Evolutionary conservation across 2,797 vertebrate genomes (phyloP).

Genomic region (Mycteria americana): DNA sequence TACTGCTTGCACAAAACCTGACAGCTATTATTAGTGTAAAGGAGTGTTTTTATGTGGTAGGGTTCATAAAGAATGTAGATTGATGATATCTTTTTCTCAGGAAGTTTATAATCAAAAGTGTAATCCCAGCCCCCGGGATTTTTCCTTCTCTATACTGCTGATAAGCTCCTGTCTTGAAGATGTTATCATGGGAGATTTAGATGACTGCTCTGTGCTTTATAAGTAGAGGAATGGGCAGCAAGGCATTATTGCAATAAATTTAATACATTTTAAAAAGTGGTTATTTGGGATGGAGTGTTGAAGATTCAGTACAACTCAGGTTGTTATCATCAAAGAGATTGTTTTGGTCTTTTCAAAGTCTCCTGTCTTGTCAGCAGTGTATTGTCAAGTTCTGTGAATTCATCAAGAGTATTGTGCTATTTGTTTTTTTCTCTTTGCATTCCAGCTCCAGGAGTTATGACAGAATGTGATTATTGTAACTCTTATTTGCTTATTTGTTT

Average conservation of each 20-base stretch:
- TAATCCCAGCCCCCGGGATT: conserved; percentile 41
- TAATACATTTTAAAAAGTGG: not conserved
- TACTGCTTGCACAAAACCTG: not conserved
- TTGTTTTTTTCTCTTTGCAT: not conserved
- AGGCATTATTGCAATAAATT: not conserved
- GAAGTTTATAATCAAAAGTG: conserved; percentile 25
- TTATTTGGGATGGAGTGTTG: not conserved
- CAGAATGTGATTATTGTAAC: not conserved
- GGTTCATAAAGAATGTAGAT: conserved; percentile 2
- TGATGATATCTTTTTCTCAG: conserved; percentile 29
- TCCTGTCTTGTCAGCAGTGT: not conserved
- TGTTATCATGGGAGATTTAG: conserved; percentile 33
- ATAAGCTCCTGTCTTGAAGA: conserved; percentile 29
- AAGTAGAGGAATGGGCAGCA: not conserved
- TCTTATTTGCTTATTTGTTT: conserved; percentile 1
- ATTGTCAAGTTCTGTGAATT: conserved; percentile 26
- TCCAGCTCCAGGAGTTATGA: not conserved
- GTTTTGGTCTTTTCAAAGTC: not conserved
- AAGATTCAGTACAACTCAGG: not conserved
- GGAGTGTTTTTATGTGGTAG: not conserved
- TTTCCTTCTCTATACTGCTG: conserved; percentile 14
- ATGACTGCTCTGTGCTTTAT: not conserved
- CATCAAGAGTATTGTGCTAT: not conserved
- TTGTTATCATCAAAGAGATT: conserved; percentile 16
- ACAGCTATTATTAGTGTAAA: not conserved